Evolutionary conservation across 1,140 invertebrate genomes (phyloP), one percentile per base, ranked within the genome.

Genomic region (Anagrus nilaparvatae): DNA sequence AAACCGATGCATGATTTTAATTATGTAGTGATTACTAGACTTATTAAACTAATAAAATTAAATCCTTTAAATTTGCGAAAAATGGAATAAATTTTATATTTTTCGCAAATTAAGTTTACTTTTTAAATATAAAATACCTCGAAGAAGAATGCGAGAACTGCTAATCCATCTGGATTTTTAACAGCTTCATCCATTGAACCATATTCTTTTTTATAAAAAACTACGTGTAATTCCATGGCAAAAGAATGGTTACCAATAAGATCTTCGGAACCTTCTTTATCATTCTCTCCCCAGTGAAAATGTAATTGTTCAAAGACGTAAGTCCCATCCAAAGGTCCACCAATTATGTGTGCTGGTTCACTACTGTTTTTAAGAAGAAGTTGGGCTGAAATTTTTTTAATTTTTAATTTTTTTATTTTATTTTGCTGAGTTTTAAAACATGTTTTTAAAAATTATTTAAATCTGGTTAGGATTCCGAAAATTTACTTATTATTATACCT

Each of bases 251-350:
- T 79, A 43, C 90, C 85, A 14, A 96, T 82, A 17, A 75, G 74
- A 68, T 93, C 90, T 65, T 97, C 93, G 1, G 87, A 91, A 19
- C 92, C 92, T 33, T 79, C 61, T 0, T 72, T 70, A 51, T 90
- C 81, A 42, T 87, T 81, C 30, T 78, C 73, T 1, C 90, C 90
- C 81, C 80, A 83, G 54, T 83, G 80, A 47, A 82, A 82, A 59
- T 93, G 89, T 44, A 92, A 68, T 53, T 93, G 89, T 17, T 76
- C 74, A 49, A 94, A 87, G 23, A 77, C 62, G 54, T 90, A 94
- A 1, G 50, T 58, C 17, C 70, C 67, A 0, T 74, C 71, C 5
- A 87, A 67, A 0, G 86, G 86, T 0, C 84, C 85, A 8, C 79
- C 82, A 6, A 63, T 62, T 16, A 86, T 67, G 3, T 50, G 63